Conservation (phyloP, 2,888 invertebrate genomes). For the Lypha dubia region DNA sequence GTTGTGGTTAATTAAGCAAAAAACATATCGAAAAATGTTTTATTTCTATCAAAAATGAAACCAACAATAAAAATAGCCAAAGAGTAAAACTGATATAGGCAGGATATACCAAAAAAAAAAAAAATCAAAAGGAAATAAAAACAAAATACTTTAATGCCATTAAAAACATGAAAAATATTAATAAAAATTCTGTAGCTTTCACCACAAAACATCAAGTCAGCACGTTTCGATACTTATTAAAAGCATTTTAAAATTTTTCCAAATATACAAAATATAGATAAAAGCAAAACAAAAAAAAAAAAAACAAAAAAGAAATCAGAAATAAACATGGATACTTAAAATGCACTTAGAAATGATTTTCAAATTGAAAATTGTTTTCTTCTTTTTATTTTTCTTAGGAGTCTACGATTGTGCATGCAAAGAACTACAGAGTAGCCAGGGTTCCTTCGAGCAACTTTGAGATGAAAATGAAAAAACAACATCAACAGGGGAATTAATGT, state of each 20-base stretch:
- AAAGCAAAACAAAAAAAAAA: too few species aligned
- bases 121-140: constrained; percentile 50
- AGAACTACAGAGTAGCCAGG: background rate
- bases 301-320: background rate
- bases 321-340: constrained; percentile 57
- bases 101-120: constrained; percentile 31
- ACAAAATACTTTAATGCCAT: constrained; percentile 28
- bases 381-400: background rate
- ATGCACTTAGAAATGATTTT: constrained; percentile 63
- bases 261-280: constrained; percentile 29
- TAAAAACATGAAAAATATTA: constrained; percentile 29
- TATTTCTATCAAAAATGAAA: constrained; percentile 5
- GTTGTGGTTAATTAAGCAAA: constrained; percentile 69
- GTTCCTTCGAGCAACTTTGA: background rate
- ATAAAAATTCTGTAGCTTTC: constrained; percentile 34
- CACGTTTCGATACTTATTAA: constrained; percentile 72
- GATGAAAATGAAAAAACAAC: too few species aligned
- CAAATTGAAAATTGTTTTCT: constrained; percentile 43
- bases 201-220: constrained; percentile 72
- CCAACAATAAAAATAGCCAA: constrained; percentile 7
- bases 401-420: constrained; percentile 12
- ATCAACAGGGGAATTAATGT: background rate
- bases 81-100: background rate
- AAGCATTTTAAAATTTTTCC: constrained; percentile 58
- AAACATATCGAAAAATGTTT: constrained; percentile 11